Evolutionary conservation across 2,797 vertebrate species (phyloP).

Genomic region (Siniperca undulata): DNA sequence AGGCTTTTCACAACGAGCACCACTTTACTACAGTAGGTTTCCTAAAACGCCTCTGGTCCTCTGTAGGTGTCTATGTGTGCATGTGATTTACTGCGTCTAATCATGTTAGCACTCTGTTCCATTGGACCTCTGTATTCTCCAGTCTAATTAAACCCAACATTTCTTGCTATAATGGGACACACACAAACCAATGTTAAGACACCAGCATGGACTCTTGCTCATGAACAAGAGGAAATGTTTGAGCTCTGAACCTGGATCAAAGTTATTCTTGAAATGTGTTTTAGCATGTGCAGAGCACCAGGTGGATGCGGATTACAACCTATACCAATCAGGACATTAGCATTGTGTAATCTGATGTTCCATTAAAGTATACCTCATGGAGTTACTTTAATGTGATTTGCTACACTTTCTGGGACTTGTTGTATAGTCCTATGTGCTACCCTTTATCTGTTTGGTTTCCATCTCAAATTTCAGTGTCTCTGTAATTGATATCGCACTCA

Average conservation of each 20-base stretch:
- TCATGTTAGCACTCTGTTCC: slow-evolving; percentile 6
- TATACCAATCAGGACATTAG: background rate
- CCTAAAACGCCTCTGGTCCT: background rate
- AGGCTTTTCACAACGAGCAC: background rate
- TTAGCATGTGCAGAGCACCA: slow-evolving; percentile 34
- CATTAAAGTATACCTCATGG: slow-evolving; percentile 14
- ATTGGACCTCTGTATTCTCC: slow-evolving; percentile 14
- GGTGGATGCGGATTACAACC: slow-evolving; percentile 42
- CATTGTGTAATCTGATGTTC: slow-evolving; percentile 20
- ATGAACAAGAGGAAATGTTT: background rate
- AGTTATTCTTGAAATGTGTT: slow-evolving; percentile 12
- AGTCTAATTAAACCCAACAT: slow-evolving; percentile 29
- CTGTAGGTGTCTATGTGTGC: background rate
- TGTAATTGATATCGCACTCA: slow-evolving; percentile 3
- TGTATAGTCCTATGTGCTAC: background rate
- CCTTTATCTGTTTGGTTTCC: slow-evolving; percentile 6
- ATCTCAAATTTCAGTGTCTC: slow-evolving; percentile 10
- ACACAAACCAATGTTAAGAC: background rate
- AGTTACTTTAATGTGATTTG: slow-evolving; percentile 5
- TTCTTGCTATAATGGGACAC: background rate
- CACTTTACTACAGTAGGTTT: background rate
- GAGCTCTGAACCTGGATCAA: slow-evolving; percentile 3
- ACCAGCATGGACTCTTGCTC: background rate
- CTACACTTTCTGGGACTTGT: background rate
- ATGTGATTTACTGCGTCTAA: background rate